Base-by-base conservation (phyloP, 2,888 invertebrate genomes). In the Drosophila kambysellisi region DNA sequence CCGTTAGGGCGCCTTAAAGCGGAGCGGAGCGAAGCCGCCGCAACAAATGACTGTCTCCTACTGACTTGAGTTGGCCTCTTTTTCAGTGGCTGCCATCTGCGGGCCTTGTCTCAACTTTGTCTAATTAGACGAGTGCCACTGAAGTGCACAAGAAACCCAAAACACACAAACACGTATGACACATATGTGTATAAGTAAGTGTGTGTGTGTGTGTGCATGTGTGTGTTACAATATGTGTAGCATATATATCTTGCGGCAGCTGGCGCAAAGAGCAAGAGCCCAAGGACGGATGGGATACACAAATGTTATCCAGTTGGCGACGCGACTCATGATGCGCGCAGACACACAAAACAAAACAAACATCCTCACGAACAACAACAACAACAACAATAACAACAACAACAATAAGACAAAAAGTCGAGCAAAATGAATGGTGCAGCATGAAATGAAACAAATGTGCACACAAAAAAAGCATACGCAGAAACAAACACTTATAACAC, bases 101-200 rank as follows among this genome's bases (percentile, higher is more conserved):
- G 29, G 20, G 67, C 70, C 67, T 66, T 59, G 79, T 66, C 88
- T 85, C 70, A 83, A 83, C 87, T 83, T 79, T 87, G 90, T 90
- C 83, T 87, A 87, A 87, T 87, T 87, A 89, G 85, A 89, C 87
- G 88, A 86, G 90, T 86, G 87, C 82, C 90, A 76, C 75, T 81
- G 73, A 84, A 84, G 84, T 89, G 83, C 74, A 66, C 78, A 81
- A 75, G 70, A 82, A 63, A 64, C 70, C 66, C 64, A 66, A 43
- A 72, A 60, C 54, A 69, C 51, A 72, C 66, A 62, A 33, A 20
- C 60, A 57, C 20, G 52, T 57, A 15, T 48, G 4, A 54, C 30
- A 37, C 30, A 62, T 29, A 53, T 43, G 54, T 50, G 41, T 20
- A 5, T n/a, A 17, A 29, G 29, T 20, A 15, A 32, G 15, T 37